A percentile compares a stretch with the other conserved stretches of the same genome.
These are phyloP conservation scores for Anoplius nigerrimus DNA, from an alignment of 2,888 invertebrate species.

Conservation along the genomic window DNA sequence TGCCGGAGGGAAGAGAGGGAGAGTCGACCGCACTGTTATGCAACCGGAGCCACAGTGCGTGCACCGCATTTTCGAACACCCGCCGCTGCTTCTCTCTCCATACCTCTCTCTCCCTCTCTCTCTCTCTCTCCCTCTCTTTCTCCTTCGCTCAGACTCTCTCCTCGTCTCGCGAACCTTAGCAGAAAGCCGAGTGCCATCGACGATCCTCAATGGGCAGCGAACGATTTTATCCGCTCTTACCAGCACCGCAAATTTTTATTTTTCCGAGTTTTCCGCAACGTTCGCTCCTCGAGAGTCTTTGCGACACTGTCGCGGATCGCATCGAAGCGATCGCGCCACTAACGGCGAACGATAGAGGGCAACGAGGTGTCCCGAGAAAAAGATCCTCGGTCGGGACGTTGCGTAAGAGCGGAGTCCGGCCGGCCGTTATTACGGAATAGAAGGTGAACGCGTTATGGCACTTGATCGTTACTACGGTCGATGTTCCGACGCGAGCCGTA, in stretches of 20 bases:
- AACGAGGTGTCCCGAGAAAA: background rate
- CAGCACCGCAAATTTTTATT: background rate
- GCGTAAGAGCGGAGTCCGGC: constrained; percentile 58
- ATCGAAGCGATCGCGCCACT: too few species aligned
- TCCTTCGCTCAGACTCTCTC: constrained; percentile 19
- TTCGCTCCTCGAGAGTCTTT: too few species aligned
- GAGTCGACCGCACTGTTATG: constrained; percentile 42
- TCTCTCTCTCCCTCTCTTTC: constrained; percentile 15
- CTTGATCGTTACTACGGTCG: constrained; percentile 59
- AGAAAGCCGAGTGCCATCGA: background rate
- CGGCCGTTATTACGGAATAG: constrained; percentile 30
- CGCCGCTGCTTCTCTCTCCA: constrained; percentile 18
- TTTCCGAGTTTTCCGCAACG: too few species aligned
- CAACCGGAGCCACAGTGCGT: constrained; percentile 46
- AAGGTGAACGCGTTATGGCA: constrained; percentile 50
- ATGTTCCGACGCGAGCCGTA: constrained; percentile 53
- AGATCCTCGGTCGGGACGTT: constrained; percentile 30
- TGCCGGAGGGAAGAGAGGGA: constrained; percentile 13
- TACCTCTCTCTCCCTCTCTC: constrained; percentile 21
- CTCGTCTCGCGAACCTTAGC: constrained; percentile 14
- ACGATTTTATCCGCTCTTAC: too few species aligned
- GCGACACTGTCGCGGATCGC: too few species aligned
- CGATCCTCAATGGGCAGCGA: too few species aligned
- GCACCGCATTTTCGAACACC: constrained; percentile 55
- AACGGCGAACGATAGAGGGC: too few species aligned